Evolutionary conservation across 2,113 vertebrate genomes (phyloP), one percentile per base, ranked within the genome.

Genomic region (Eulacestoma nigropectus): DNA sequence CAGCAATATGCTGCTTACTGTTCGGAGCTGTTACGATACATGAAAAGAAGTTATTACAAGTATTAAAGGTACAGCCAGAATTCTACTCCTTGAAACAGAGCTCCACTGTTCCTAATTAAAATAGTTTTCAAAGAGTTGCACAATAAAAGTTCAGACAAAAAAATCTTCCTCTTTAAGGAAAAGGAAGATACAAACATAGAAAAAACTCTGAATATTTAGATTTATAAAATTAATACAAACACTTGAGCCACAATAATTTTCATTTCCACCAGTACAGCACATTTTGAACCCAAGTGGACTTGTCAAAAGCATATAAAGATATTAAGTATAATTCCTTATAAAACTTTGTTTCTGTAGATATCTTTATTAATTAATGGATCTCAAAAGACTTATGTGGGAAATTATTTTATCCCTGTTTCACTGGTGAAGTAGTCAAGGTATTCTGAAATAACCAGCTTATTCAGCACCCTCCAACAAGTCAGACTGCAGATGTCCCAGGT

Each of bases 1-100:
- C 37, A 78, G 60, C 39, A 86, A 75, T 57, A 62, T 63, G 32
- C 70, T 90, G 65, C 95, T 96, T 87, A 96, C 75, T 93, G 91
- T 90, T 92, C 96, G 84, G 50, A 95, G 21, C 39, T 87, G 25
- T 65, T 95, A 53, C 0, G 6, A 57, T 76, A 87, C 10, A 59
- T 55, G 47, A 94, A 84, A 89, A 84, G 13, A 90, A 76, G 42
- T 70, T 17, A 57, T 86, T 92, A 12, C 19, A 65, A 70, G 4
- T 57, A 49, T 64, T 84, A 89, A 84, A 87, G 4, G 3, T 32
- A 27, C 33, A 73, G 33, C 30, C 47, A 78, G 68, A 84, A 85
- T 15, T 44, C 10, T 82, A 9, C 46, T 72, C 78, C 82, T 47
- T 63, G 55, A 18, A 59, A 25, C 35, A 63, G 12, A 84, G 14